A percentile compares a stretch with the other conserved stretches of the same genome.
These are phyloP conservation scores for Zoanthus sociatus DNA, from an alignment of 92 coral and sea anemone species.

Conservation along the genomic window DNA sequence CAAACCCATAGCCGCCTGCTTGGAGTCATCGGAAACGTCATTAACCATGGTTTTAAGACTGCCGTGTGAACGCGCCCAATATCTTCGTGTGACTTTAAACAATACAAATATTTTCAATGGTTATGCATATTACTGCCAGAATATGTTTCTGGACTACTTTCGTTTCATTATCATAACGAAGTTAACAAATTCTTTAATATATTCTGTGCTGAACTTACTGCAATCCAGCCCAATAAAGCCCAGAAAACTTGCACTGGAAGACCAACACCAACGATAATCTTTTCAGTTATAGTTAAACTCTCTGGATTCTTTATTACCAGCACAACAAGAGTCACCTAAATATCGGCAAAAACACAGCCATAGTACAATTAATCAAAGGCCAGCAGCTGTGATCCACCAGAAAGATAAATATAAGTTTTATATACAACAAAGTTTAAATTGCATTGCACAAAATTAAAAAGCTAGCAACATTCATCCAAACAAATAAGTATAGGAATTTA, in stretches of 20 bases:
- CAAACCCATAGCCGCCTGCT: too few relatives aligned
- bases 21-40: too few relatives aligned
- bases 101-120: too few relatives aligned
- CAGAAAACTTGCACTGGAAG: constrained; percentile 85
- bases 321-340: constrained; percentile 81
- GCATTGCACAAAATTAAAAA: neutral
- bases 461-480: neutral
- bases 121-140: too few relatives aligned
- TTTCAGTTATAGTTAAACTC: constrained; percentile 49
- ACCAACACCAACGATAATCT: constrained; percentile 81
- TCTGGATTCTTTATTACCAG: constrained; percentile 70
- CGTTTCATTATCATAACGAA: too few relatives aligned
- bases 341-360: neutral
- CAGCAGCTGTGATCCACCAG: too few relatives aligned
- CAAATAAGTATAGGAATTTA: too few relatives aligned
- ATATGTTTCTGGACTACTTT: too few relatives aligned
- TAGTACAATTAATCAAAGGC: neutral
- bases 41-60: too few relatives aligned
- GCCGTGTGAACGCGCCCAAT: too few relatives aligned
- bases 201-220: constrained; percentile 39
- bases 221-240: constrained; percentile 87
- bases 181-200: too few relatives aligned
- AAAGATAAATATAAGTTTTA: neutral
- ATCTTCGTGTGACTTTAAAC: too few relatives aligned
- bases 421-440: neutral